A percentile compares a stretch with the other conserved stretches of the same genome.
Conservation (phyloP, 2,888 invertebrate species). For the Drosophila vallismaia region DNA sequence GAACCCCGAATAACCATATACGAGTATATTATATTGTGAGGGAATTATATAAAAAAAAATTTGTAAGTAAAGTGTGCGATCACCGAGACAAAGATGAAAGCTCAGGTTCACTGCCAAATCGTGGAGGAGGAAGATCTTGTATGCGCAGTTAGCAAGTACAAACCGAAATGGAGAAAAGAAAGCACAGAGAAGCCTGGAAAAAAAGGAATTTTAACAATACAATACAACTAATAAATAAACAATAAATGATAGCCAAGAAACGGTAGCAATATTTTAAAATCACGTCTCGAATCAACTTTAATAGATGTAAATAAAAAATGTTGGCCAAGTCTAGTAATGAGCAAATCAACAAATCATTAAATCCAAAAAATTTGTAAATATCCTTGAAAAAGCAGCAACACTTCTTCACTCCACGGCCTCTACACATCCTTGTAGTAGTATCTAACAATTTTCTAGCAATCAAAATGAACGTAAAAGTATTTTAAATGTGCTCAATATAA, state of each 20-base stretch:
- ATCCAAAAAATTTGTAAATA: constrained; percentile 67
- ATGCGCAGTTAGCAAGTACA: constrained; percentile 44
- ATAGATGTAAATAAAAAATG: constrained; percentile 38
- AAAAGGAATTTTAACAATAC: constrained; percentile 33
- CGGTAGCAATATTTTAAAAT: constrained; percentile 50
- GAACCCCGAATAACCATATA: constrained; percentile 14
- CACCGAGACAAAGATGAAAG: constrained; percentile 74
- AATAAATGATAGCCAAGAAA: constrained; percentile 50
- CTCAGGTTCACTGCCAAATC: constrained; percentile 83
- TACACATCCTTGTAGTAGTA: constrained; percentile 57
- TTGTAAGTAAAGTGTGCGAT: constrained; percentile 57
- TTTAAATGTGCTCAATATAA: constrained; percentile 71
- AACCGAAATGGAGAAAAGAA: constrained; percentile 23
- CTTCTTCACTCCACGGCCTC: constrained; percentile 67
- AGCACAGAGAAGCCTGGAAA: constrained; percentile 41
- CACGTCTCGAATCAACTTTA: constrained; percentile 39
- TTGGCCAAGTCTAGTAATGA: constrained; percentile 2
- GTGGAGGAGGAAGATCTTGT: constrained; percentile 65
- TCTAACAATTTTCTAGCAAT: constrained; percentile 62
- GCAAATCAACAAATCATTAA: neutral
- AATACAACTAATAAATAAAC: constrained; percentile 18
- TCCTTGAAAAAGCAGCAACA: constrained; percentile 58
- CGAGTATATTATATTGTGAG: neutral
- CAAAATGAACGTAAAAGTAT: constrained; percentile 67
- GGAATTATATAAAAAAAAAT: constrained; percentile 5